Conservation (phyloP, 2,113 vertebrate species). For the Falcunculus frontatus region DNA sequence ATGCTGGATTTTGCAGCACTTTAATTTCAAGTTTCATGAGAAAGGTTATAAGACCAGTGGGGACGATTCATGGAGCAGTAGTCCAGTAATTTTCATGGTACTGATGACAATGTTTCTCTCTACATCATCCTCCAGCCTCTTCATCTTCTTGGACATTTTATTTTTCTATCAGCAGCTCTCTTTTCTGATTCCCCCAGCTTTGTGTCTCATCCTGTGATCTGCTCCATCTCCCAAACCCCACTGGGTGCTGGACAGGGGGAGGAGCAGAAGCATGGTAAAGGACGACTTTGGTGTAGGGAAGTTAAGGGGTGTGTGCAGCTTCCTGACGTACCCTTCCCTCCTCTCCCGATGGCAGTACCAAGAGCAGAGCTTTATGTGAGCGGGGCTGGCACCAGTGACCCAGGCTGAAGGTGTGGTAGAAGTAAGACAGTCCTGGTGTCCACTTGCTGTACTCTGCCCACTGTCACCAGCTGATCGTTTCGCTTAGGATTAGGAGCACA, state of each 20-base stretch:
- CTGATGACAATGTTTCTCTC: neutral
- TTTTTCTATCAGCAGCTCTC: neutral
- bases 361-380: neutral
- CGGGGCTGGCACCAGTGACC: accelerated
- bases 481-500: neutral
- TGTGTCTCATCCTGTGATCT: neutral
- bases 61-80: neutral
- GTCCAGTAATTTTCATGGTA: neutral
- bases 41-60: accelerated
- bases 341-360: neutral
- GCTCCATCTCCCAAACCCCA: neutral
- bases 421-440: neutral
- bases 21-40: neutral
- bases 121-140: neutral
- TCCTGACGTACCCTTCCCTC: neutral
- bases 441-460: neutral
- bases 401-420: neutral
- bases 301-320: neutral
- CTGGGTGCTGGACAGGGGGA: neutral
- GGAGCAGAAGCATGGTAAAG: neutral
- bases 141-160: neutral
- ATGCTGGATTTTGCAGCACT: neutral
- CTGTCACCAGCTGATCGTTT: neutral
- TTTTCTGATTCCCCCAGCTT: neutral
- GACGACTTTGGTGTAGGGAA: neutral